Evolutionary conservation across 2,797 vertebrate genomes (phyloP), one percentile per base, ranked within the genome.

Genomic region (Intellagama lesueurii): DNA sequence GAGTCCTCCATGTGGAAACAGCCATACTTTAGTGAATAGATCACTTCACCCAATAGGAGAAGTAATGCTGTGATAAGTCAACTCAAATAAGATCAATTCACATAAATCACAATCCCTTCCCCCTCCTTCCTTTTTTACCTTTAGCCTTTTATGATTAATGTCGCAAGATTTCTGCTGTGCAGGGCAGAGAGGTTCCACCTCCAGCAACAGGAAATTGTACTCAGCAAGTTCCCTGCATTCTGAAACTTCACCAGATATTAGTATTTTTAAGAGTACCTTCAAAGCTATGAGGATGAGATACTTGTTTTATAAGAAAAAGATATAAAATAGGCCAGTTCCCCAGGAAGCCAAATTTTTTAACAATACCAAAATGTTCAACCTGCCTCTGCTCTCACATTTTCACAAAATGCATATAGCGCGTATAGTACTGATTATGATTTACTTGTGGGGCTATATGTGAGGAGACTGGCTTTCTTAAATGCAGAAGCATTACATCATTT

Each of bases 21-120:
- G 19, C 44, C 2, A 6, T 52, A 32, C 7, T 24, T 86, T 44
- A 80, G 47, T 52, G n/a, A 68, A 87, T 56, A 81, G 68, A 81
- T 72, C 14, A 83, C 66, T 82, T 78, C 32, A 44, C 22, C 80
- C 68, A 77, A 56, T 82, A 16, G 19, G 26, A 77, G 70, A n/a
- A 76, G 44, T 44, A 44, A 52, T 68, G 66, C 44, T 81, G 40
- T 56, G 32, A 73, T 77, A 77, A 82, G 40, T 75, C 56, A 86
- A 52, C 16, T 52, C n/a, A 35, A 44, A 76, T 86, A 86, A 76
- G 35, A 90, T 77, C 26, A 90, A 75, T 44, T 56, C 64, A 32
- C 44, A 86, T 76, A 56, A 56, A 82, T 70, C 44, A 69, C 12
- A 30, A 60, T 14, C 44, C 30, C 75, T 75, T 28, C 60, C 14